Evolutionary conservation across 2,888 invertebrate species (phyloP).

Genomic region (Arrhopalites spinosus): DNA sequence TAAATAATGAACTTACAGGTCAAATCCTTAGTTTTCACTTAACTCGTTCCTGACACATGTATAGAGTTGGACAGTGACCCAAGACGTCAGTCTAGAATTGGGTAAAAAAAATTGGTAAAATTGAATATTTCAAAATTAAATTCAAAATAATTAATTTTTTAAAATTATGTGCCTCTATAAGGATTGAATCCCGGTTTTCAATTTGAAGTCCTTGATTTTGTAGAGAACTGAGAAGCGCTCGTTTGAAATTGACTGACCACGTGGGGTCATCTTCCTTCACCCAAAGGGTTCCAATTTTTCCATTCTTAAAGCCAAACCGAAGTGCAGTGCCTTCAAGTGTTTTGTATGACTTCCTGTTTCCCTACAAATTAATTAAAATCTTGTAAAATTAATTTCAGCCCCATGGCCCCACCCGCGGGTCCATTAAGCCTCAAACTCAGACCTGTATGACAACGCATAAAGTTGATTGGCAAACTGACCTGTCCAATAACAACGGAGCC

Average conservation of each 20-base stretch:
- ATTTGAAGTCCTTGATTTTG: conserved; percentile 68
- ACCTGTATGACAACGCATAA: too few relatives aligned
- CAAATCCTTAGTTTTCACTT: conserved; percentile 68
- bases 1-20: too few relatives aligned
- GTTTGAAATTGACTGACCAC: conserved; percentile 85
- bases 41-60: conserved; percentile 65
- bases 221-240: conserved; percentile 82
- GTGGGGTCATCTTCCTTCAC: conserved; percentile 72
- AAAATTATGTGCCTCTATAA: conserved; percentile 60
- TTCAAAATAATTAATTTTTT: too few relatives aligned
- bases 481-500: too few relatives aligned
- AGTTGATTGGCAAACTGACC: too few relatives aligned
- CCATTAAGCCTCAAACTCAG: too few relatives aligned
- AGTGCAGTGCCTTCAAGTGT: conserved; percentile 74
- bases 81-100: conserved; percentile 77
- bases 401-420: too few relatives aligned
- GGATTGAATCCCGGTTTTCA: conserved; percentile 58
- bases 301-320: conserved; percentile 77
- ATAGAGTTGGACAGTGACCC: conserved; percentile 80
- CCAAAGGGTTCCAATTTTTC: conserved; percentile 78
- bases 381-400: too few relatives aligned
- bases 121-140: too few relatives aligned
- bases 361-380: too few relatives aligned
- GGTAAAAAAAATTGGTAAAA: too few relatives aligned
- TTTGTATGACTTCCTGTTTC: too few relatives aligned